A percentile compares a stretch with the other conserved stretches of the same genome.
Evolutionary conservation across 1,140 invertebrate genomes (phyloP).

Genomic region (Magallana ariakensis): DNA sequence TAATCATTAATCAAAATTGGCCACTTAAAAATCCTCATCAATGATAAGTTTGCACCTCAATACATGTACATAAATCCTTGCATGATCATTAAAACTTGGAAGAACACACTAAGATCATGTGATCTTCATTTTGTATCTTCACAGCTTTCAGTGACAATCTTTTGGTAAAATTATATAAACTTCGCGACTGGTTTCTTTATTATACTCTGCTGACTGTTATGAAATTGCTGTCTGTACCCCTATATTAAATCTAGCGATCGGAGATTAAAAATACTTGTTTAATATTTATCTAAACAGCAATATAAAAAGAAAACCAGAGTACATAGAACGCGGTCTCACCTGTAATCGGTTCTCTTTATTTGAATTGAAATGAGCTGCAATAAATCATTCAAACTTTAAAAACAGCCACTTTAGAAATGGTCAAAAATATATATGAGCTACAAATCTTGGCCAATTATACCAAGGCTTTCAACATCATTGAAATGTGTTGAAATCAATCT

Average conservation of each 20-base stretch:
- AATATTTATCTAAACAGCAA: slow-evolving; percentile 4
- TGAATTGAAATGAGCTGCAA: not conserved
- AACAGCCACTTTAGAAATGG: slow-evolving; percentile 6
- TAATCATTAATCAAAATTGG: slow-evolving; percentile 30
- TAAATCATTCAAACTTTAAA: slow-evolving; percentile 9
- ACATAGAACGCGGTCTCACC: not conserved
- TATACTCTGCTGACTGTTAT: not conserved
- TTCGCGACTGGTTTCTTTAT: not conserved
- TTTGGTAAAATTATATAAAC: not conserved
- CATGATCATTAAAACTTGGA: not conserved
- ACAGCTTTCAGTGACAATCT: not conserved
- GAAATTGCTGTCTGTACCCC: not conserved
- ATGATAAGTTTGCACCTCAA: slow-evolving; percentile 2
- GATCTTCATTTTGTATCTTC: not conserved
- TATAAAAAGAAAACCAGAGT: not conserved
- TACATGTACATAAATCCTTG: not conserved
- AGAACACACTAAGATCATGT: not conserved
- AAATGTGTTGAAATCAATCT: slow-evolving; percentile 14
- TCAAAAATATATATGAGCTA: not conserved
- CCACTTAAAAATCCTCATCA: slow-evolving; percentile 17
- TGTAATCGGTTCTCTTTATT: not conserved
- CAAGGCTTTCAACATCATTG: slow-evolving; percentile 15
- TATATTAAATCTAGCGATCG: not conserved
- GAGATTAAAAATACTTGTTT: not conserved
- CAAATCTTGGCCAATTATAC: slow-evolving; percentile 7